Evolutionary conservation across 2,888 invertebrate species (phyloP), one percentile per base, ranked within the genome.

Genomic region (Brenthis hecate): DNA sequence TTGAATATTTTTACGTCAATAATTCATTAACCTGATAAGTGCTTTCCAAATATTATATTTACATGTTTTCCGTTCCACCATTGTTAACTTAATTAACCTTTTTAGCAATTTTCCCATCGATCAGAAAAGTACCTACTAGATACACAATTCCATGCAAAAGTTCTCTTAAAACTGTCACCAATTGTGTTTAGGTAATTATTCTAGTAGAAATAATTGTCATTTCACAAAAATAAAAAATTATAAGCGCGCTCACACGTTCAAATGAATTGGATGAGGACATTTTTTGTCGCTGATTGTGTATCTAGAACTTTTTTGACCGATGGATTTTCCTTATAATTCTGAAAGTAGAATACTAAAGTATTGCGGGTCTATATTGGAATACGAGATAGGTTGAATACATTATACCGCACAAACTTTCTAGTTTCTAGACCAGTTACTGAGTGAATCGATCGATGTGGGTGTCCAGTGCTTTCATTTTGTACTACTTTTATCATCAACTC

Each of bases 391-490:
- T 19, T 62, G 14, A 54, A 64, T 64, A 61, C 43, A 47, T 32
- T 65, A 57, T 58, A 71, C 19, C 36, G 60, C 53, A 54, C 55
- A 23, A 70, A 71, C 71, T 72, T 72, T 72, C 72, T 72, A 69
- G 68, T 72, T 72, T 72, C 68, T 66, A 71, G 68, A 72, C 68
- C 66, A 66, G 71, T 66, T 62, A 56, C 56, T 53, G 65, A 58
- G 50, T 56, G 66, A 65, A 64, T 65, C 58, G 43, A 72, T 69
- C 11, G 11, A 43, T 50, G 71, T 64, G 61, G 70, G 66, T 50
- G 64, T 68, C 36, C 68, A 58, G 58, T 51, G 66, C 58, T 72
- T 70, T 63, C 56, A 62, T 67, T 63, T 55, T 70, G 72, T 65
- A 55, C 72, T 56, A 66, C 72, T 71, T 72, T 72, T 66, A 68